phyloP scores from a whole-genome alignment of 2,797 vertebrate genomes.

The Spheniscus humboldti region DNA sequence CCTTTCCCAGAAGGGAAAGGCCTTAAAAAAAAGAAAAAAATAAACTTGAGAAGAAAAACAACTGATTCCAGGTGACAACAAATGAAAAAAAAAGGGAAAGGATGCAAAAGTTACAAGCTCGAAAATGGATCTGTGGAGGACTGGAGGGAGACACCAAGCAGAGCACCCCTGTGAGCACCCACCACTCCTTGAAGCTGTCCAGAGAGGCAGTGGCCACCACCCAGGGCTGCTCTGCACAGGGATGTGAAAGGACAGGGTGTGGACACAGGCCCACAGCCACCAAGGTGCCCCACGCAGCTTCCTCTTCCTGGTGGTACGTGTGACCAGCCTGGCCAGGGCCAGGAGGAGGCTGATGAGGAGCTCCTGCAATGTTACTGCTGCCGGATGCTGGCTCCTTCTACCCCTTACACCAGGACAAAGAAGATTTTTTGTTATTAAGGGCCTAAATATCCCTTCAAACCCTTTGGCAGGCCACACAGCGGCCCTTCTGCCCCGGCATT shows the following conservation, averaged over 20 bases:
- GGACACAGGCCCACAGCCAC: neutral
- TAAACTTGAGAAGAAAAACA: neutral
- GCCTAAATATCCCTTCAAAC: neutral
- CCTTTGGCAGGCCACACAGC: neutral
- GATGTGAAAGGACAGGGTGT: neutral
- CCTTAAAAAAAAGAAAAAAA: neutral
- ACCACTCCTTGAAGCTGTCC: neutral
- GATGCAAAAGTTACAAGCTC: neutral
- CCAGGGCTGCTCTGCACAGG: neutral
- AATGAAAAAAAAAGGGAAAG: neutral
- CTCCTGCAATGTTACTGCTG: neutral
- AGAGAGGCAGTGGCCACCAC: neutral
- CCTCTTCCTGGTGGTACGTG: neutral
- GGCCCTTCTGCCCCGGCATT: accelerated
- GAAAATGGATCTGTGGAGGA: neutral
- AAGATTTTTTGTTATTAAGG: neutral
- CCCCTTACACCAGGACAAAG: neutral
- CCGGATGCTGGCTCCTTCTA: neutral
- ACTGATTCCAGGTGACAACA: neutral
- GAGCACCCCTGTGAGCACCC: neutral
- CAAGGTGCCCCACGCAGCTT: neutral
- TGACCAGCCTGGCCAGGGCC: neutral
- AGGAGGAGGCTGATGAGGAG: neutral
- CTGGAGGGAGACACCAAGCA: neutral
- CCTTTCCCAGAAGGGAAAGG: neutral